phyloP scores from a whole-genome alignment of 2,113 vertebrate genomes.

The Willisornis vidua region DNA sequence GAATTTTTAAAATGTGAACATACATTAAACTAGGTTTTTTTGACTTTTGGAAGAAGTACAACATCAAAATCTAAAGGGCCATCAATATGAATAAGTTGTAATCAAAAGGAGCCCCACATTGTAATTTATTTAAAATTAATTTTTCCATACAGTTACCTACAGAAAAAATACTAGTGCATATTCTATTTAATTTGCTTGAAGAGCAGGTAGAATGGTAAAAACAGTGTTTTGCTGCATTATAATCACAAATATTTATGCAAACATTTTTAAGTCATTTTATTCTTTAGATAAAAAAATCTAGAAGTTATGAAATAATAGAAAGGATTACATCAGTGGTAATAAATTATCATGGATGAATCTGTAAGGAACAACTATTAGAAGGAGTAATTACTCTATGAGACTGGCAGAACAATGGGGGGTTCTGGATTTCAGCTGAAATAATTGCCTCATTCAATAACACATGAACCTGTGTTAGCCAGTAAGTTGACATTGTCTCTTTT shows the following conservation, averaged over 20 bases:
- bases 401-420: neutral
- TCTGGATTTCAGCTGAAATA: neutral
- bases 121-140: neutral
- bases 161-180: neutral
- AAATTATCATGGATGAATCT: neutral
- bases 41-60: neutral
- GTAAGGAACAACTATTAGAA: neutral
- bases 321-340: neutral
- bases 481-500: neutral
- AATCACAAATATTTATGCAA: neutral
- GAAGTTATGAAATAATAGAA: neutral
- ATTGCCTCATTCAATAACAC: neutral
- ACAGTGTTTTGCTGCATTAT: neutral
- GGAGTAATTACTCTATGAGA: neutral
- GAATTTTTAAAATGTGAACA: neutral
- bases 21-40: neutral
- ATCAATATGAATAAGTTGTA: neutral
- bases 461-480: accelerated
- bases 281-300: neutral
- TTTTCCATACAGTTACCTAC: neutral
- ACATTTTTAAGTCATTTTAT: neutral
- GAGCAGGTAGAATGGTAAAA: neutral
- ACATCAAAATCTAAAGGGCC: neutral
- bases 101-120: neutral
- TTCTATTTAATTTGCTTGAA: neutral